Evolutionary conservation across 1,140 invertebrate species (phyloP).

Genomic region (Drosophila miranda): DNA sequence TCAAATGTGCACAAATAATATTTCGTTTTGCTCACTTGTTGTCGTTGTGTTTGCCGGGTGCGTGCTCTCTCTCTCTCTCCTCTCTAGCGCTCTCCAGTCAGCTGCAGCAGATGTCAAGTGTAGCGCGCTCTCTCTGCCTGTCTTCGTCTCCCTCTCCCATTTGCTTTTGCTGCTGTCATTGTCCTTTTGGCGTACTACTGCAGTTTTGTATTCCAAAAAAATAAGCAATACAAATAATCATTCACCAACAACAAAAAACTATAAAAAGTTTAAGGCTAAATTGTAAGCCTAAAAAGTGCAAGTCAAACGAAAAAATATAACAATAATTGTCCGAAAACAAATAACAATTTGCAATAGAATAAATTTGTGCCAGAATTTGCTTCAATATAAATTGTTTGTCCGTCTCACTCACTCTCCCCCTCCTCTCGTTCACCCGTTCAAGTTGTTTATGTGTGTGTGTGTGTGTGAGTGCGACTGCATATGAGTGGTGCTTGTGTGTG

Average conservation of each 20-base stretch:
- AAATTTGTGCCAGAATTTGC: constrained; percentile 18
- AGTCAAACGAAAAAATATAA: constrained; percentile 14
- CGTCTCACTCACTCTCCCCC: background rate
- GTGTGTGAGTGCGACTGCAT: constrained; percentile 7
- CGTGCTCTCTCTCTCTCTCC: constrained; percentile 17
- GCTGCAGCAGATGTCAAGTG: constrained; percentile 28
- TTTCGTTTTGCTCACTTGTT: constrained; percentile 65
- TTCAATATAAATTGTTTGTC: constrained; percentile 37
- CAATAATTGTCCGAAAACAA: constrained; percentile 14
- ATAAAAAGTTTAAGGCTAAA: background rate
- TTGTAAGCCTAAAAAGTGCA: constrained; percentile 19
- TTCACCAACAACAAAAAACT: constrained; percentile 16
- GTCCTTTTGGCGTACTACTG: constrained; percentile 43
- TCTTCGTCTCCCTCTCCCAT: background rate
- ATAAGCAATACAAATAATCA: constrained; percentile 43
- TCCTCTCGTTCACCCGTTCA: constrained; percentile 2
- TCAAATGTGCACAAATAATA: constrained; percentile 26
- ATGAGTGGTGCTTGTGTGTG: background rate
- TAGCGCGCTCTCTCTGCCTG: constrained; percentile 1
- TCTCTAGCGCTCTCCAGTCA: constrained; percentile 18
- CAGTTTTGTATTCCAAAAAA: constrained; percentile 16
- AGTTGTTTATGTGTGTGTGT: background rate
- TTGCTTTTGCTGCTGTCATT: constrained; percentile 24
- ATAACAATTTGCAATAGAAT: constrained; percentile 36
- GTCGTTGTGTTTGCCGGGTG: constrained; percentile 57